Evolutionary conservation across 2,888 invertebrate species (phyloP).

Genomic region (Athalia circularis): DNA sequence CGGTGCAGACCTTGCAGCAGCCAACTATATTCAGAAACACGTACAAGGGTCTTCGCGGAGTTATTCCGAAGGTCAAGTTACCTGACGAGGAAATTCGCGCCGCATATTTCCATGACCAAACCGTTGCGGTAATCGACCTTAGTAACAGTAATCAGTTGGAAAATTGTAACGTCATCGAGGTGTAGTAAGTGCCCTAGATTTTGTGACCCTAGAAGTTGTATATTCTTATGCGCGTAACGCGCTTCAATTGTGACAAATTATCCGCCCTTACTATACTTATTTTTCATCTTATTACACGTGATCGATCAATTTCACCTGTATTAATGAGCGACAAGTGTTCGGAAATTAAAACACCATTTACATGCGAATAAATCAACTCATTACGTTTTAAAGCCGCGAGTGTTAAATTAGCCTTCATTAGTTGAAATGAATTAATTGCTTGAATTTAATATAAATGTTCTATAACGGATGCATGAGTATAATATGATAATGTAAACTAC

Average conservation of each 20-base stretch:
- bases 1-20: conserved; percentile 54
- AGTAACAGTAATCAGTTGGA: conserved; percentile 82
- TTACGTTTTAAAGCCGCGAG: too few relatives aligned
- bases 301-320: too few relatives aligned
- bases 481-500: too few relatives aligned
- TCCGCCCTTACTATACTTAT: too few relatives aligned
- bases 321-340: too few relatives aligned
- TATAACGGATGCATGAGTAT: too few relatives aligned
- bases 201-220: conserved; percentile 1
- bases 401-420: too few relatives aligned
- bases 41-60: conserved; percentile 63
- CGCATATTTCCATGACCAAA: conserved; percentile 87
- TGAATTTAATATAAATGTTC: too few relatives aligned
- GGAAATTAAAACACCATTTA: too few relatives aligned
- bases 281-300: too few relatives aligned
- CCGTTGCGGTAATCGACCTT: conserved; percentile 88
- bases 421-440: too few relatives aligned
- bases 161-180: conserved; percentile 90
- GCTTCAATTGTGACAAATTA: neutral
- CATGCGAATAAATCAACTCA: too few relatives aligned
- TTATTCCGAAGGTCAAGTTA: conserved; percentile 47
- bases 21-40: conserved; percentile 59
- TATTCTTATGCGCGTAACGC: conserved; percentile 13
- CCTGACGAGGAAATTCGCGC: conserved; percentile 56
- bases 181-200: conserved; percentile 82